Conservation (phyloP, 2,888 invertebrate species). For the Acrobasis consociella region DNA sequence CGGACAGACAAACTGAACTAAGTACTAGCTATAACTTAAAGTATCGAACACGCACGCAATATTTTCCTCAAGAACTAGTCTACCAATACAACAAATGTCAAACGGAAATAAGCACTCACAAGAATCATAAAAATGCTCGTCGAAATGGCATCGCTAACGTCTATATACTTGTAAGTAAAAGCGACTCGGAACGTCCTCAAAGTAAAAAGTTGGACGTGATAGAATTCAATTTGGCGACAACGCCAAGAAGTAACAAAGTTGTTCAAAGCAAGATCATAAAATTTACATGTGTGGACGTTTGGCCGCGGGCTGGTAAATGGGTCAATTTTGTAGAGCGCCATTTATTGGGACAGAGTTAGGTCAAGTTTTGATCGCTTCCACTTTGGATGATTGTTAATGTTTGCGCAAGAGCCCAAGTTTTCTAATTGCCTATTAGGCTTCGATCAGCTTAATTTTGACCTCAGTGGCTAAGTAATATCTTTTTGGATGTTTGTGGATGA, state of each 20-base stretch:
- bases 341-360: slow-evolving; percentile 4
- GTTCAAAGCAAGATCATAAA: slow-evolving; percentile 19
- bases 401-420: background rate
- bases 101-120: too few relatives aligned
- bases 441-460: background rate
- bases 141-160: background rate
- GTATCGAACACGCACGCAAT: too few relatives aligned
- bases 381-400: slow-evolving; percentile 1
- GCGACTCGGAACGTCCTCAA: background rate
- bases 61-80: too few relatives aligned
- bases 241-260: slow-evolving; percentile 18
- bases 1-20: too few relatives aligned
- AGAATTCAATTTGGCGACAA: slow-evolving; percentile 17
- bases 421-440: background rate
- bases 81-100: too few relatives aligned
- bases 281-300: slow-evolving; percentile 16
- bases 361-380: background rate
- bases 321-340: slow-evolving; percentile 12
- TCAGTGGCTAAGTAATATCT: background rate
- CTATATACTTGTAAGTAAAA: background rate
- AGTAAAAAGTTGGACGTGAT: slow-evolving; percentile 17
- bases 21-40: too few relatives aligned
- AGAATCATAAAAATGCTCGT: too few relatives aligned
- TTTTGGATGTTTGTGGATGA: too few relatives aligned
- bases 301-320: slow-evolving; percentile 7